phyloP scores from a whole-genome alignment of 1,140 invertebrate genomes.

The Idris sp. region DNA sequence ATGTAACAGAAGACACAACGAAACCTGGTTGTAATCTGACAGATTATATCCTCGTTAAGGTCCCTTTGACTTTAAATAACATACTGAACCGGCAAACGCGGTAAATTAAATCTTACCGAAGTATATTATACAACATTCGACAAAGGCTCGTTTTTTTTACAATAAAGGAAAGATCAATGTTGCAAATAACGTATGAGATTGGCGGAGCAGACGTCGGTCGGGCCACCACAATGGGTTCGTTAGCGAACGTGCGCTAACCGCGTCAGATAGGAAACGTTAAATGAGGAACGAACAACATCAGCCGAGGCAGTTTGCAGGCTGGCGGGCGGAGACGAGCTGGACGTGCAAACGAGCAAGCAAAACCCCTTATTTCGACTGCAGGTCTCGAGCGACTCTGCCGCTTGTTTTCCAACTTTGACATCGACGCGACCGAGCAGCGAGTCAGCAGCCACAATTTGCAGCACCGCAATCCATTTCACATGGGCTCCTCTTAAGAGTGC shows the following conservation, averaged over 20 bases:
- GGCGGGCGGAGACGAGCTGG: no score
- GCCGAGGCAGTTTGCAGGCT: conserved; percentile 41
- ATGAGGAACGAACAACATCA: conserved; percentile 68
- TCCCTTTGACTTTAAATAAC: no score
- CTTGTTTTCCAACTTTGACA: conserved; percentile 55
- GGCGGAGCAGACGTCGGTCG: conserved; percentile 69
- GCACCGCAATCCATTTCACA: no score
- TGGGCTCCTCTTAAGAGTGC: no score
- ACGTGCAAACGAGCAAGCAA: conserved; percentile 48
- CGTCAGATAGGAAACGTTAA: conserved; percentile 69
- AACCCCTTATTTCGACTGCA: conserved; percentile 51
- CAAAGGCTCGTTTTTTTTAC: conserved; percentile 26
- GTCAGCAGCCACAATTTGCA: no score
- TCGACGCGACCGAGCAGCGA: no score
- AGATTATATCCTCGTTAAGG: no score
- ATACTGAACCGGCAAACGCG: no score
- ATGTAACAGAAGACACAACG: no score
- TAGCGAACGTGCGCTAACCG: conserved; percentile 71
- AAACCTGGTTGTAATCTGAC: no score
- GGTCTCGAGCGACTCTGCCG: conserved; percentile 24
- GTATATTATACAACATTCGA: no score
- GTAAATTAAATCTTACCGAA: no score
- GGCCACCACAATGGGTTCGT: conserved; percentile 75
- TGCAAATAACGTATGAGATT: conserved; percentile 71
- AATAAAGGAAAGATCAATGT: conserved; percentile 62